Percentiles rank a stretch among this genome's conserved stretches.
phyloP scores from a whole-genome alignment of 2,888 invertebrate species.

The Parapristionchus giblindavisi region DNA sequence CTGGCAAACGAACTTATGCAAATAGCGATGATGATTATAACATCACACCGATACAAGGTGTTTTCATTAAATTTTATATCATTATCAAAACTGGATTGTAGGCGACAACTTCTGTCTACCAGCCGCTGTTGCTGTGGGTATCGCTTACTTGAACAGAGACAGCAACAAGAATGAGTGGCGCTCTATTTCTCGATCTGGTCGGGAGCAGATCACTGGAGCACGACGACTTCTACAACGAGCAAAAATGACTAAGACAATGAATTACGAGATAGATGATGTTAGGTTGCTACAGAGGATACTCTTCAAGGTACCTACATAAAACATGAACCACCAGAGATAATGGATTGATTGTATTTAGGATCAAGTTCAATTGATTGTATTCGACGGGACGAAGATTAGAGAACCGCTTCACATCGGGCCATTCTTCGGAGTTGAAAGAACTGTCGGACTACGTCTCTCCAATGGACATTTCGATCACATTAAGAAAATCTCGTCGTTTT shows the following conservation, averaged over 20 bases:
- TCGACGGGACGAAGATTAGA: not conserved
- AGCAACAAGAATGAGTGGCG: not conserved
- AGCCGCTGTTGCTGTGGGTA: not conserved
- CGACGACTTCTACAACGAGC: not conserved
- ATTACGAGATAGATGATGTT: constrained; percentile 6
- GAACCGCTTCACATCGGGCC: constrained; percentile 8
- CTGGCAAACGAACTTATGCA: not conserved
- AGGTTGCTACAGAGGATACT: not conserved
- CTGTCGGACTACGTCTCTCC: not conserved
- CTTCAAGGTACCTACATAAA: not conserved
- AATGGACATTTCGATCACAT: constrained; percentile 19
- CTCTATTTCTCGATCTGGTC: not conserved
- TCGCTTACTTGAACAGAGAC: not conserved
- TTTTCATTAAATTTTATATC: not conserved
- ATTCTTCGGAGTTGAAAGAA: not conserved
- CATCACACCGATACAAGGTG: not conserved
- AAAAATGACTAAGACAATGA: not conserved
- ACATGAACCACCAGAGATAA: not conserved
- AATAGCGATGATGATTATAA: not conserved
- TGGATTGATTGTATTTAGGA: not conserved
- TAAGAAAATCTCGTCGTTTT: not conserved
- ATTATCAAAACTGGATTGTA: not conserved
- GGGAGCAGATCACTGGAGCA: not conserved
- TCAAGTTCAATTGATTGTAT: not conserved
- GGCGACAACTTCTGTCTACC: not conserved